Evolutionary conservation across 2,113 vertebrate genomes (phyloP).

Genomic region (Takifugu bimaculatus): DNA sequence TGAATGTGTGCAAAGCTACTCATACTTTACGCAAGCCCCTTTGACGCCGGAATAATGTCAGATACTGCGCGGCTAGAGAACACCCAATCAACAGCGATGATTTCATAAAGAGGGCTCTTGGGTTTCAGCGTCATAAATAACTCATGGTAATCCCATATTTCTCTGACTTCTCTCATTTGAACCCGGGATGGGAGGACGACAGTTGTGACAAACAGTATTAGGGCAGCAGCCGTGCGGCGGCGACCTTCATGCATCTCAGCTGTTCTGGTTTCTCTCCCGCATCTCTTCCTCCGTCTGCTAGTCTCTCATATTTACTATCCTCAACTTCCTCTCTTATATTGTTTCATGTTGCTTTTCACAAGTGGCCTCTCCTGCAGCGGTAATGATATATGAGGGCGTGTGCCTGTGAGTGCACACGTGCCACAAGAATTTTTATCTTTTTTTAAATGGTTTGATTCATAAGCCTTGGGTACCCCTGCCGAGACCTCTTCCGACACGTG

Average conservation of each 20-base stretch:
- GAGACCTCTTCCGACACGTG: constrained; percentile 65
- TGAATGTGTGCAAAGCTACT: constrained; percentile 74
- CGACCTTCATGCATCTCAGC: constrained; percentile 62
- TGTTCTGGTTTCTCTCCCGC: constrained; percentile 48
- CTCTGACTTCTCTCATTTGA: constrained; percentile 75
- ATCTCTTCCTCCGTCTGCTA: too few species aligned
- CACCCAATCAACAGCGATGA: constrained; percentile 69
- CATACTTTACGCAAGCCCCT: constrained; percentile 67
- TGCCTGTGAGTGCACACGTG: constrained; percentile 16
- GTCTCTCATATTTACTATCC: too few species aligned
- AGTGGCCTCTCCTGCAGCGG: constrained; percentile 12
- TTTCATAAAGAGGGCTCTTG: constrained; percentile 72
- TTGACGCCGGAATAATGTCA: constrained; percentile 75
- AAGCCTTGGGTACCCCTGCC: constrained; percentile 62
- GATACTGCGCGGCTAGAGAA: constrained; percentile 53
- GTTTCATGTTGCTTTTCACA: too few species aligned
- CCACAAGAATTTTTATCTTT: constrained; percentile 1
- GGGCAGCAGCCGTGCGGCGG: constrained; percentile 40
- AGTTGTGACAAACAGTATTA: constrained; percentile 79
- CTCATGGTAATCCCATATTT: constrained; percentile 79
- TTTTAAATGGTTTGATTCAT: constrained; percentile 61
- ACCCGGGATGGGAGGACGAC: constrained; percentile 61
- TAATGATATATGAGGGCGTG: constrained; percentile 32
- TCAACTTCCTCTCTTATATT: too few species aligned
- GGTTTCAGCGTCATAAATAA: constrained; percentile 80